A percentile compares a stretch with the other conserved stretches of the same genome.
phyloP scores from a whole-genome alignment of 1,140 invertebrate genomes.

The Pteromalus puparum region DNA sequence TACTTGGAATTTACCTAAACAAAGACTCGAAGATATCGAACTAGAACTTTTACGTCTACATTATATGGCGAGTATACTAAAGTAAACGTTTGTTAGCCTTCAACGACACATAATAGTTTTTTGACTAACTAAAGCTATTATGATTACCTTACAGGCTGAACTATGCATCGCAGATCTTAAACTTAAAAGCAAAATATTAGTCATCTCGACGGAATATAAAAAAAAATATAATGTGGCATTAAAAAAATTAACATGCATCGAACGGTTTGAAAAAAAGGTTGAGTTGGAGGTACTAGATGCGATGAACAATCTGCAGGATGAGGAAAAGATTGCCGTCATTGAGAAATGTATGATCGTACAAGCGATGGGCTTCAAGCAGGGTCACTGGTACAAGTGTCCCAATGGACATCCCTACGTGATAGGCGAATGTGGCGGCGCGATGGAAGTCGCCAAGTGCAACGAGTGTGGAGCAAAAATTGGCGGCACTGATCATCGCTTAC shows the following conservation, averaged over 20 bases:
- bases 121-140: too few species aligned
- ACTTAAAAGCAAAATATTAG: background rate
- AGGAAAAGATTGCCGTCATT: too few species aligned
- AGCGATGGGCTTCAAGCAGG: conserved; percentile 1
- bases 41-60: background rate
- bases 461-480: background rate
- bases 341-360: background rate
- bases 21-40: background rate
- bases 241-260: background rate
- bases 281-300: too few species aligned
- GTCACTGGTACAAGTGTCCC: background rate
- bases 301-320: too few species aligned
- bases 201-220: background rate
- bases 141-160: background rate
- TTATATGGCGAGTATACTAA: background rate
- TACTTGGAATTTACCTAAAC: background rate
- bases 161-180: background rate
- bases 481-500: background rate
- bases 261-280: too few species aligned
- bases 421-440: background rate
- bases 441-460: background rate
- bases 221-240: background rate
- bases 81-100: too few species aligned
- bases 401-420: background rate
- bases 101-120: too few species aligned